phyloP scores from a whole-genome alignment of 2,888 invertebrate genomes.

The Scotopteryx bipunctaria region DNA sequence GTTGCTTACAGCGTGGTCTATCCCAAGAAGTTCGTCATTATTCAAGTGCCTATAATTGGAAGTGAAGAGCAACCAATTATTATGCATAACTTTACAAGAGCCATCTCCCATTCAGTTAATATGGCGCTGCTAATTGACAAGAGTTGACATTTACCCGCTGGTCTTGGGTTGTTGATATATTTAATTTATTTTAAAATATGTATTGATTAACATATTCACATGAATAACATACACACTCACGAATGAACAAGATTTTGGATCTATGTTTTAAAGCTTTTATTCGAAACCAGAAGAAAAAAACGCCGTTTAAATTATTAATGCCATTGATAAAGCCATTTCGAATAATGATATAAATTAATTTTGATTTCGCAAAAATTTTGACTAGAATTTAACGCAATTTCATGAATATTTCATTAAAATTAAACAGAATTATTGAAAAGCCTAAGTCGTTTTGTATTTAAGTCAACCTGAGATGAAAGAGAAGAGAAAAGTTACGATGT shows the following conservation, averaged over 20 bases:
- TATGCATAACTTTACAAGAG: slow-evolving; percentile 72
- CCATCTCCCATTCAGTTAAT: slow-evolving; percentile 55
- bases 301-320: no score
- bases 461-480: not conserved
- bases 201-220: not conserved
- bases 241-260: no score
- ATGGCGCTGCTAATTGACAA: slow-evolving; percentile 59
- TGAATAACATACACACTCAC: no score
- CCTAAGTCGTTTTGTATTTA: not conserved
- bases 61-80: slow-evolving; percentile 69
- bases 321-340: no score
- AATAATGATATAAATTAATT: no score
- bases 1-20: slow-evolving; percentile 43
- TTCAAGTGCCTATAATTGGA: slow-evolving; percentile 67
- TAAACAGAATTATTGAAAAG: not conserved
- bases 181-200: not conserved
- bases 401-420: not conserved
- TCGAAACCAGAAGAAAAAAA: no score
- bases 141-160: no score
- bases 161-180: slow-evolving; percentile 41
- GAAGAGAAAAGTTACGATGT: slow-evolving; percentile 1
- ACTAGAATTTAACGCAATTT: no score
- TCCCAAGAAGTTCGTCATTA: slow-evolving; percentile 55
- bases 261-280: no score
- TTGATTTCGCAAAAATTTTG: no score